Base-by-base conservation (phyloP, 2,113 vertebrate genomes). In the Ammodytes marinus region DNA sequence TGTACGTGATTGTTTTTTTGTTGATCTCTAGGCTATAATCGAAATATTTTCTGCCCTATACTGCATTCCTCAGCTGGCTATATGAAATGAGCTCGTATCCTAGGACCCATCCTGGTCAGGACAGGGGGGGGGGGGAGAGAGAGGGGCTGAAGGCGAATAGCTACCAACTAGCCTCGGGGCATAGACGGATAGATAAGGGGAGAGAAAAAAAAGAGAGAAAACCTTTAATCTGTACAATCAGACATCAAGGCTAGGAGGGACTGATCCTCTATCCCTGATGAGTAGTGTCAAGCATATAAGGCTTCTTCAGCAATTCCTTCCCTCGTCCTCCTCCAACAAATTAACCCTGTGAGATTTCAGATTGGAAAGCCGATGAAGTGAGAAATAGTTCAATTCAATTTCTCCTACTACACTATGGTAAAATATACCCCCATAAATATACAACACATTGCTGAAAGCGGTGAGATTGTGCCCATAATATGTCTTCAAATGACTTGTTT, bases 201-300 rank as follows among this genome's bases (percentile, higher is more conserved):
- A 80, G 64, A 60, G 78, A 80, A 43, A 27, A 27, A 27, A 68
- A 71, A 75, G 19, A 47, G 53, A 79, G 71, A 80, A 83, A 86
- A 53, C 68, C 88, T 94, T 94, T 93, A 90, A 94, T 94, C 89
- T 91, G 87, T 70, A 83, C 76, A 84, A 90, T 86, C 84, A 88
- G 77, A 83, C 70, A 84, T 86, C 52, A 68, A 49, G 77, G 83
- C 79, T 74, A 74, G 85, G 75, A 83, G 77, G 75, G 82, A 63
- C 70, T 89, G 91, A 94, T 92, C 89, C 67, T 71, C 71, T 45
- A 27, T 83, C 72, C 80, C 86, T 71, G 57, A 64, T 86, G 83
- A 81, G 86, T 73, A 77, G 82, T 77, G 78, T 89, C 69, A 84
- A 68, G 78, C 68, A 66, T 49, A 63, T 74, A 66, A 82, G 80